These are phyloP conservation scores for Hyperoodon ampullatus DNA, from an alignment of 2,113 vertebrate genomes.

Conservation along the genomic window DNA sequence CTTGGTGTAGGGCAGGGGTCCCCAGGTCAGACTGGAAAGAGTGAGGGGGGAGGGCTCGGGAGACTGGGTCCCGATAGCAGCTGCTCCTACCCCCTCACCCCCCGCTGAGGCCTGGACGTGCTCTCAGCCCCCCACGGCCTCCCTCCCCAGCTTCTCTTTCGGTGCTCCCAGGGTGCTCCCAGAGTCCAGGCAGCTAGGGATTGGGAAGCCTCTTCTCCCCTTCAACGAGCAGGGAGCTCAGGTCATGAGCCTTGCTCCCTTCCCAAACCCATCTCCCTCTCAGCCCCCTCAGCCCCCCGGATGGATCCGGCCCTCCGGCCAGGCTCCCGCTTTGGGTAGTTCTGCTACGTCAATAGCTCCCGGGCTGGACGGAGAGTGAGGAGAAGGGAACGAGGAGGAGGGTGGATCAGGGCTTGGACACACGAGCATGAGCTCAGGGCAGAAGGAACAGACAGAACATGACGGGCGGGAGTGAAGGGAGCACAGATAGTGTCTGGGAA, in stretches of 20 bases:
- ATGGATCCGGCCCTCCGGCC: background rate
- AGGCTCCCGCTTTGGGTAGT: background rate
- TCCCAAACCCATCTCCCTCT: background rate
- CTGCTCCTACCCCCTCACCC: background rate
- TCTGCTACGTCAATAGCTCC: background rate
- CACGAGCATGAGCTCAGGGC: background rate
- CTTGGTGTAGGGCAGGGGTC: background rate
- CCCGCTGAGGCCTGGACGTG: background rate
- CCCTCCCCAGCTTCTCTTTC: background rate
- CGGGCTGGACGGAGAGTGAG: background rate
- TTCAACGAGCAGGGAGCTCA: background rate
- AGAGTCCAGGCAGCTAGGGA: background rate
- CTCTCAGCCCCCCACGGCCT: background rate
- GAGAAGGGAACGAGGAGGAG: background rate
- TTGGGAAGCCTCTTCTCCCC: background rate
- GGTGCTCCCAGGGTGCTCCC: background rate
- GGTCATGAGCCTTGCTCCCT: background rate
- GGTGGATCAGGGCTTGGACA: background rate
- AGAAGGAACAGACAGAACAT: background rate
- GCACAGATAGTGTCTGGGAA: background rate
- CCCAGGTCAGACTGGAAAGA: background rate
- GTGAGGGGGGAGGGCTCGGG: background rate
- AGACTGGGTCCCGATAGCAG: background rate
- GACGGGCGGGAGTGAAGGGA: background rate
- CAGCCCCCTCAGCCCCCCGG: background rate